Base-by-base conservation (phyloP, 1,140 invertebrate genomes). In the Ridgeia piscesae region DNA sequence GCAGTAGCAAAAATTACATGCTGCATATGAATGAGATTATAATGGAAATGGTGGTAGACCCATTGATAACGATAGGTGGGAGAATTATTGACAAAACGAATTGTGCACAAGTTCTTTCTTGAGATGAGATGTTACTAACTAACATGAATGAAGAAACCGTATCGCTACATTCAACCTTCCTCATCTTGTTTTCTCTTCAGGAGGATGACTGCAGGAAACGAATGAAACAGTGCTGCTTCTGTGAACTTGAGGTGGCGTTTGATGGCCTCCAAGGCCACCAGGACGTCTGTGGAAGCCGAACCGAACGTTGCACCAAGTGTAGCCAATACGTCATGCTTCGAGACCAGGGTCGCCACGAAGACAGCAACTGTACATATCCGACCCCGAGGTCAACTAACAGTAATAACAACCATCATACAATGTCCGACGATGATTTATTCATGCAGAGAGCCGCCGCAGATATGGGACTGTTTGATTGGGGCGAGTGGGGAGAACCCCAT, bases 261-360 rank as follows among this genome's bases (percentile, higher is more conserved):
- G 93, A 95, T 48, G 96, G 97, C 34, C 93, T 97, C 34, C 96
- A 96, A 0, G 95, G 96, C 9, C 97, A 97, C 95, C 96, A 97
- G 93, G 96, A 96, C 58, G 97, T 97, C 95, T 97, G 97, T 95
- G 97, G 97, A 17, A 96, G 96, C 77, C 95, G 97, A 91, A 97
- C 97, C 8, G 97, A 97, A 94, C 96, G 95, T 92, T 97, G 97
- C 95, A 94, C 95, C 6, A 96, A 97, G 34, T 97, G 97, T 95
- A 96, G 96, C 33, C 97, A 97, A 95, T 97, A 97, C 93, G 97
- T 97, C 89, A 97, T 97, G 97, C 96, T 97, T 93, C 97, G 97
- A 94, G 97, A 97, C 94, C 96, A 96, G 58, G 96, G 97, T 93
- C 95, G 97, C 92, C 97, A 97, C 94, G 94, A 97, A 77, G 97